Evolutionary conservation across 2,797 vertebrate species (phyloP).

Genomic region (Hydrolagus colliei): DNA sequence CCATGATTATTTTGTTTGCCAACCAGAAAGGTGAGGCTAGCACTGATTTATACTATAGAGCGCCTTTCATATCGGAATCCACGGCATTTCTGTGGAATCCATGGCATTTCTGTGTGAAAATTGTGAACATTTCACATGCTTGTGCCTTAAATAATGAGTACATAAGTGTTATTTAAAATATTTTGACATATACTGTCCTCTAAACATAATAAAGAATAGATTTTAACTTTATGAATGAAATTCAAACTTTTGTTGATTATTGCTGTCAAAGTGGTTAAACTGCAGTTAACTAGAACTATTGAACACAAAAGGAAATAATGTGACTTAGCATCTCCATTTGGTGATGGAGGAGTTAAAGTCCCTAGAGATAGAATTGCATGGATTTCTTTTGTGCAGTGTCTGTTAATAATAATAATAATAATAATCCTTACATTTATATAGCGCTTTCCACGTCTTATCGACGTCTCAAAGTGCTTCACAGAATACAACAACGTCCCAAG

Average conservation of each 20-base stretch:
- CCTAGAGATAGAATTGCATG: neutral
- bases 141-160: neutral
- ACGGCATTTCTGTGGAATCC: neutral
- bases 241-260: neutral
- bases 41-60: no score
- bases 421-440: no score
- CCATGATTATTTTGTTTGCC: no score
- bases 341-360: neutral
- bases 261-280: neutral
- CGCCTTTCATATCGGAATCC: no score
- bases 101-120: neutral
- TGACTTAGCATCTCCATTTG: conserved; percentile 1
- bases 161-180: neutral
- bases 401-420: no score
- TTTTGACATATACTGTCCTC: neutral
- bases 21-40: no score
- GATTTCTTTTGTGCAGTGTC: neutral
- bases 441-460: no score
- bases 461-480: no score
- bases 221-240: neutral
- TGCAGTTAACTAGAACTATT: neutral
- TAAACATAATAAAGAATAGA: neutral
- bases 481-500: no score
- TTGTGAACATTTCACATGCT: neutral
- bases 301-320: neutral